Base-by-base conservation (phyloP, 2,888 invertebrate species). In the Dolichopus griseipennis region DNA sequence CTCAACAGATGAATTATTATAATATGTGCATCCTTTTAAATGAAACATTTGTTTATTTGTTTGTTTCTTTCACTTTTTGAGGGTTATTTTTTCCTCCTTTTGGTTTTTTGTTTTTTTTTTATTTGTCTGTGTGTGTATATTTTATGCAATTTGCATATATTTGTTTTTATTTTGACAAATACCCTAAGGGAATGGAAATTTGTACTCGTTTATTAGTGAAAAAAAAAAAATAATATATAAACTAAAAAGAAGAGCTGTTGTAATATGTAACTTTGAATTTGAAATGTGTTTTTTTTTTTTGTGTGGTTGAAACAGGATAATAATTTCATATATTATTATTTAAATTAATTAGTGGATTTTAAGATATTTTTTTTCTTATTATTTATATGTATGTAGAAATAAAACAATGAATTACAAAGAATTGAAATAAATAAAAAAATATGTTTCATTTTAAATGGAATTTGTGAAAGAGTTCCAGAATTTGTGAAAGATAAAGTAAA, bases 1-100 rank as follows among this genome's bases (percentile, higher is more conserved):
- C 52, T 52, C 52, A 52, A 52, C 52, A 52, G 18, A 52, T 52
- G 52, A 52, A 52, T 52, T 52, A 52, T 52, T 52, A 52, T 52
- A 12, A 52, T 52, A 52, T 37, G n/a, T 52, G 52, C 52, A 52
- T 52, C 52, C 52, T 18, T 52, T 12, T 41, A 7, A 41, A 27
- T 41, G 41, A 27, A 27, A 27, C 27, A 27, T 37, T 37, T 37
- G 37, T 37, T 12, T 37, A 10, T 37, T 37, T 7, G 8, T 37
- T 37, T 37, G 37, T 37, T 37, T 37, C 12, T 37, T 37, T 37
- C 37, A 37, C 8, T 10, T 37, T 10, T 37, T 1, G 2, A 7
- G 8, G 12, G 4, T 37, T 37, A 10, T 37, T 37, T 10, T 8
- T 37, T 9, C 37, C 8, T 7, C 12, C 8, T 9, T 37, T 10